Evolutionary conservation across 2,113 vertebrate genomes (phyloP).

Genomic region (Tragelaphus imberbis): DNA sequence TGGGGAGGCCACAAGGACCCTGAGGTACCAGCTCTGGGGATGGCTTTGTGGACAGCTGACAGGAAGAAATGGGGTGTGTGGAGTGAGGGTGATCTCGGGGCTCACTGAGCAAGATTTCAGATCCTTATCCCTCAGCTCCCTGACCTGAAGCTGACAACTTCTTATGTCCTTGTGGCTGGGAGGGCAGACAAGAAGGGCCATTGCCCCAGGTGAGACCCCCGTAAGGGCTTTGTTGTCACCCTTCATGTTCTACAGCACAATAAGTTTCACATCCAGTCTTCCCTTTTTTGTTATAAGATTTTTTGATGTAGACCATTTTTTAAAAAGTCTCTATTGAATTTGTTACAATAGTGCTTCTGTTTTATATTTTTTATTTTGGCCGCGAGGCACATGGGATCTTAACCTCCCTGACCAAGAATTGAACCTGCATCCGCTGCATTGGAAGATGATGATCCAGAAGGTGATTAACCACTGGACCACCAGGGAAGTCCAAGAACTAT

Average conservation of each 20-base stretch:
- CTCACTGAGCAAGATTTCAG: neutral
- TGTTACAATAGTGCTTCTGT: neutral
- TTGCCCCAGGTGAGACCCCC: neutral
- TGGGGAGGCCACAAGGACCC: neutral
- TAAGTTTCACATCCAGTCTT: neutral
- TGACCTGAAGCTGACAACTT: neutral
- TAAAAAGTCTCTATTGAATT: neutral
- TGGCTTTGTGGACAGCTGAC: neutral
- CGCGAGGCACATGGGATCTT: neutral
- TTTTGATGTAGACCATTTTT: neutral
- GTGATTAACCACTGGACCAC: neutral
- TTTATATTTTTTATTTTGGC: neutral
- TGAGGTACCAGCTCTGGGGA: accelerated
- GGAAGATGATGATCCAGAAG: neutral
- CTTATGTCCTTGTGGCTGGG: neutral
- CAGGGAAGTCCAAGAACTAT: neutral
- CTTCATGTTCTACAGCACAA: neutral
- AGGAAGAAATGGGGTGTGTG: neutral
- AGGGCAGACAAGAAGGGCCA: neutral
- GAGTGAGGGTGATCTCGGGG: neutral
- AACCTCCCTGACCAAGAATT: neutral
- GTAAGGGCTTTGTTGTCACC: neutral
- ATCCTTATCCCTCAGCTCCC: neutral
- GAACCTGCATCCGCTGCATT: neutral
- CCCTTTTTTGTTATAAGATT: neutral